Conservation (phyloP, 2,113 vertebrate species). For the Zosterops hypoxanthus region DNA sequence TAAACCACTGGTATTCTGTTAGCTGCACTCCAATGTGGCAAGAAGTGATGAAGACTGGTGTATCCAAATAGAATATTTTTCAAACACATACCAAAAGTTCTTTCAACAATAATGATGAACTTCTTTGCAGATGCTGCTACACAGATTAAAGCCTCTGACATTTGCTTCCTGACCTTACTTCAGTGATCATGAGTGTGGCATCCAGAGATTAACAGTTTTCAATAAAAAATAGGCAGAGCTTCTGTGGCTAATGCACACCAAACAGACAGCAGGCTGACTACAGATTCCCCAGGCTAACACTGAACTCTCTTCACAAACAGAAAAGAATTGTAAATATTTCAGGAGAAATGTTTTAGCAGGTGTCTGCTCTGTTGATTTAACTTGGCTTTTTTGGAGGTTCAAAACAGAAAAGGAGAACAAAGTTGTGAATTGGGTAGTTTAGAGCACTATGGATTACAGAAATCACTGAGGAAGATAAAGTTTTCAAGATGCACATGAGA, state of each 20-base stretch:
- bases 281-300: background rate
- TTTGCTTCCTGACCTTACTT: background rate
- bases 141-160: background rate
- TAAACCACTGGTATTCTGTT: background rate
- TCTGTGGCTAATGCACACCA: background rate
- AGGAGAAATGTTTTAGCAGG: background rate
- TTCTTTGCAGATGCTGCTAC: background rate
- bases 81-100: background rate
- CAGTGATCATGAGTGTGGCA: background rate
- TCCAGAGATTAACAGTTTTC: background rate
- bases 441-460: background rate
- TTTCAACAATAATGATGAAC: background rate
- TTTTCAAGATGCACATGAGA: background rate
- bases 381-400: background rate
- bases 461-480: background rate
- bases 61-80: background rate
- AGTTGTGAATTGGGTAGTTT: background rate
- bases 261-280: background rate
- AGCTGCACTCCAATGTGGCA: background rate
- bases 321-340: background rate
- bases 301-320: background rate
- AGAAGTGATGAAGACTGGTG: rapidly evolving
- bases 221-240: background rate
- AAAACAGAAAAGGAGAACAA: background rate
- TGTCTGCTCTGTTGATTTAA: background rate